Conservation (phyloP, 2,888 invertebrate genomes). For the Dexiosoma caninum region DNA sequence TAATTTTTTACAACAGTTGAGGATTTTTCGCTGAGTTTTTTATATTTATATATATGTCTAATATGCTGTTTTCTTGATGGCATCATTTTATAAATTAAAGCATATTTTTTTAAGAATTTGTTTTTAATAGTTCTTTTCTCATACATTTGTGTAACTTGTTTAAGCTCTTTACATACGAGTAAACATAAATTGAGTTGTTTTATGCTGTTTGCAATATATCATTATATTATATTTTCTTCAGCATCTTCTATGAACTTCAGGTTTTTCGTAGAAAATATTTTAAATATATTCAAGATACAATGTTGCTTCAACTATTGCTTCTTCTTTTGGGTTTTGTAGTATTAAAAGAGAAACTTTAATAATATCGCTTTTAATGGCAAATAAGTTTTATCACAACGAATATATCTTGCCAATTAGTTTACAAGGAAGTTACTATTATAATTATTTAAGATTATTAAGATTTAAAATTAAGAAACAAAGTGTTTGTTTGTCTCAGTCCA, state of each 20-base stretch:
- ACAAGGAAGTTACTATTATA: too few relatives aligned
- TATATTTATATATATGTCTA: constrained; percentile 2
- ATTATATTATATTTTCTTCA: background rate
- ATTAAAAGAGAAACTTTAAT: background rate
- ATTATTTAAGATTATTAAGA: too few relatives aligned
- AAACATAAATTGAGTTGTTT: too few relatives aligned
- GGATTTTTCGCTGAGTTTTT: background rate
- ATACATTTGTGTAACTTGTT: constrained; percentile 6
- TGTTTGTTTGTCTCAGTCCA: too few relatives aligned
- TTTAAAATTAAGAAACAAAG: too few relatives aligned
- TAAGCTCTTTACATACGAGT: background rate
- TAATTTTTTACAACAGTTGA: constrained; percentile 3
- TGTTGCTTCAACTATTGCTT: background rate
- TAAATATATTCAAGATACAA: background rate
- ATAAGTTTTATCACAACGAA: too few relatives aligned
- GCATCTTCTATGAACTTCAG: background rate
- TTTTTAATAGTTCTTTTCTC: background rate
- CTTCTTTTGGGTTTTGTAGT: background rate
- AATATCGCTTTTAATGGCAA: constrained; percentile 22
- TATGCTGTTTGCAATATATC: background rate
- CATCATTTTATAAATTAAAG: background rate
- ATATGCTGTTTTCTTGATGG: constrained; percentile 16
- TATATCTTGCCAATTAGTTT: too few relatives aligned
- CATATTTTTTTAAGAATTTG: constrained; percentile 2
- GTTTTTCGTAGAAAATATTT: background rate